Evolutionary conservation across 2,113 vertebrate genomes (phyloP).

Genomic region (Gavialis gangeticus): DNA sequence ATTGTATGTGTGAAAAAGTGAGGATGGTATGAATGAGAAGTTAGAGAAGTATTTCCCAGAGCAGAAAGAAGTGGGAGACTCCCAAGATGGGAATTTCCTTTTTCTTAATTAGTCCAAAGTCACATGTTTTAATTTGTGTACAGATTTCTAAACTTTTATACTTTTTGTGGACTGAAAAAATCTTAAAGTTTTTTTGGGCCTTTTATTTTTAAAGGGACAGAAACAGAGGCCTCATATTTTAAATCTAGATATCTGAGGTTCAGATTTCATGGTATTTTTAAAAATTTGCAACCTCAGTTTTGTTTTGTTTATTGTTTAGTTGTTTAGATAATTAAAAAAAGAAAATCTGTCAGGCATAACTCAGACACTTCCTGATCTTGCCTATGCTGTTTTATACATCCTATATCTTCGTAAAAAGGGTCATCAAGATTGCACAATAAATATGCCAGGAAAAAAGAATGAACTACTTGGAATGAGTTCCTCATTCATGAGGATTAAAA

Average conservation of each 20-base stretch:
- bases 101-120: not conserved
- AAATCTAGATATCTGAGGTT: not conserved
- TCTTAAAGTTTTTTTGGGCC: not conserved
- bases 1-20: slow-evolving; percentile 29
- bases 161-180: not conserved
- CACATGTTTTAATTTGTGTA: not conserved
- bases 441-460: fast-evolving
- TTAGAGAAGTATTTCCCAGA: slow-evolving; percentile 12
- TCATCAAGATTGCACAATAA: not conserved
- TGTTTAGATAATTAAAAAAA: not conserved
- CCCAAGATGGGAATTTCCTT: not conserved
- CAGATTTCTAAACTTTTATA: not conserved
- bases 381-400: not conserved
- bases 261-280: not conserved
- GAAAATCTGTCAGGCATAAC: not conserved
- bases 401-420: not conserved
- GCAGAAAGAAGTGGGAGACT: not conserved
- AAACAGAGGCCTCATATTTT: not conserved
- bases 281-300: not conserved
- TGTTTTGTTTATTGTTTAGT: not conserved
- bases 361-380: not conserved
- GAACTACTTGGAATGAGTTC: fast-evolving
- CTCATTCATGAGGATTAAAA: not conserved
- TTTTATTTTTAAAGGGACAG: not conserved
- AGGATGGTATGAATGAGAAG: not conserved